Percentiles rank a stretch among this genome's conserved stretches.
Evolutionary conservation across 2,797 vertebrate species (phyloP).

Genomic region (Tapirus indicus): DNA sequence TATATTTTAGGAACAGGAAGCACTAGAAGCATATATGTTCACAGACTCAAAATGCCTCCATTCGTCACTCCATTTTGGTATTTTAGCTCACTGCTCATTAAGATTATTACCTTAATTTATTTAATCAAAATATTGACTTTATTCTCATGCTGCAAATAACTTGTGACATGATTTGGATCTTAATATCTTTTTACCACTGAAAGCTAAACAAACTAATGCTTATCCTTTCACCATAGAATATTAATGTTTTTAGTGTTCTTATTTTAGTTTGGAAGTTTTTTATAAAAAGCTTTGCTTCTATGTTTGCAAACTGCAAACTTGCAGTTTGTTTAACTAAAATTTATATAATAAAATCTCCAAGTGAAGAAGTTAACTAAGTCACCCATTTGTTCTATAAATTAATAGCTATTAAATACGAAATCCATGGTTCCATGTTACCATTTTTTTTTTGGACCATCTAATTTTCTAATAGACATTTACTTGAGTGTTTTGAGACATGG

Average conservation of each 20-base stretch:
- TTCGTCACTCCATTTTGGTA: constrained; percentile 42
- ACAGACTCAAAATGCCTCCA: not conserved
- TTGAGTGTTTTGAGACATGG: not conserved
- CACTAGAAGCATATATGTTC: not conserved
- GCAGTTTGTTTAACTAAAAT: not conserved
- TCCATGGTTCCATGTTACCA: not conserved
- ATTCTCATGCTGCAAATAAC: constrained; percentile 68
- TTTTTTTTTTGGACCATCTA: not conserved
- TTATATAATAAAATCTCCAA: not conserved
- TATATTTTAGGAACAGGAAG: not conserved
- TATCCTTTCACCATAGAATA: not conserved
- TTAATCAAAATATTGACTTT: constrained; percentile 83
- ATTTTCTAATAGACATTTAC: not conserved
- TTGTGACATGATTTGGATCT: constrained; percentile 66
- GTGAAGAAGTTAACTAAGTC: not conserved
- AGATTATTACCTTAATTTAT: constrained; percentile 79
- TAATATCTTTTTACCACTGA: constrained; percentile 22
- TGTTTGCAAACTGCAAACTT: not conserved
- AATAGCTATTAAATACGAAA: not conserved
- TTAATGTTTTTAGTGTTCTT: not conserved
- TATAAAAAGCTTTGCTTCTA: not conserved
- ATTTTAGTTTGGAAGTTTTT: not conserved
- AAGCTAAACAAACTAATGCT: constrained; percentile 48
- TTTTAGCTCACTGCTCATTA: constrained; percentile 68
- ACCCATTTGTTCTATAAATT: not conserved